Conservation (phyloP, 1,140 invertebrate genomes). For the Bombyx mandarina region DNA sequence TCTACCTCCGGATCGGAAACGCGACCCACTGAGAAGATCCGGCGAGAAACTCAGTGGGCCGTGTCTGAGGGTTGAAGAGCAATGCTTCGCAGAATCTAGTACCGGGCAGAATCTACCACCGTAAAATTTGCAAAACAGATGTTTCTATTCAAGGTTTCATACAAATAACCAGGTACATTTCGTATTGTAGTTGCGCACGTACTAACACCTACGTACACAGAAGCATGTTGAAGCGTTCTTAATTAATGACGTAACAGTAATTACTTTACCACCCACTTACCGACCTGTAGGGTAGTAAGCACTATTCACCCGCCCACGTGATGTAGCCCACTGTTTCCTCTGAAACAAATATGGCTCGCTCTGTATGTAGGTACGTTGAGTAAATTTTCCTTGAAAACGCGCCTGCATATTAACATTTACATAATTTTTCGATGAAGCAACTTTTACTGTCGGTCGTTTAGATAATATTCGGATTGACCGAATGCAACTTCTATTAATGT, state of each 20-base stretch:
- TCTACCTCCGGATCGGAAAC: no score
- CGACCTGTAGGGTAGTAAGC: slow-evolving; percentile 16
- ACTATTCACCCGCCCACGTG: slow-evolving; percentile 16
- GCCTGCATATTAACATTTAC: slow-evolving; percentile 12
- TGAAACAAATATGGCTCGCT: slow-evolving; percentile 16
- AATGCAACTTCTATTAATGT: no score
- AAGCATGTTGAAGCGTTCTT: not conserved
- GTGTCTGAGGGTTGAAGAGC: no score
- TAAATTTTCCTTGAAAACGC: slow-evolving; percentile 13
- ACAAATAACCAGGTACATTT: no score
- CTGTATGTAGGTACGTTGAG: slow-evolving; percentile 4
- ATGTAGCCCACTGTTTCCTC: slow-evolving; percentile 22
- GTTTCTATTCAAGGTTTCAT: no score
- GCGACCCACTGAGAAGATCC: no score
- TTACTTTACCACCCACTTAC: slow-evolving; percentile 21
- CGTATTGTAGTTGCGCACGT: no score
- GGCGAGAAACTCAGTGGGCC: no score
- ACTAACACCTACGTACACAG: not conserved
- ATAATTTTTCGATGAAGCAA: slow-evolving; percentile 4
- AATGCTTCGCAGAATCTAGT: no score
- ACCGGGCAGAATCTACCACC: no score
- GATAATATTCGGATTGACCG: not conserved
- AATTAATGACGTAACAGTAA: slow-evolving; percentile 13
- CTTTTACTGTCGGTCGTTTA: no score
- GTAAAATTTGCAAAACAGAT: no score